These are phyloP conservation scores for Probosciger aterrimus DNA, from an alignment of 2,113 vertebrate species.

Conservation along the genomic window DNA sequence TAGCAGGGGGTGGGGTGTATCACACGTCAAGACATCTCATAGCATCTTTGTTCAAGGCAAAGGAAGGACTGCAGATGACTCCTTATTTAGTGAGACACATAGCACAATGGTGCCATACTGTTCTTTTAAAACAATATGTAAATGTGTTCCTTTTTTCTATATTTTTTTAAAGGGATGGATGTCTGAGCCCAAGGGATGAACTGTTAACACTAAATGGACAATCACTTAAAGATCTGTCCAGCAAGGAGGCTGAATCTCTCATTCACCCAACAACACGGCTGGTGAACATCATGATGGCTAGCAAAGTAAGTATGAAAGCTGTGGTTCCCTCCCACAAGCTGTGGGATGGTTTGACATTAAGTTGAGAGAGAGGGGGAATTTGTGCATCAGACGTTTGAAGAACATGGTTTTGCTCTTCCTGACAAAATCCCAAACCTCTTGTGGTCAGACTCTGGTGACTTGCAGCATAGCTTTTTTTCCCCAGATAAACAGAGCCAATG, in stretches of 20 bases:
- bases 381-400: neutral
- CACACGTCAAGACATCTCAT: neutral
- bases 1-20: neutral
- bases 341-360: neutral
- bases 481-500: slow-evolving; percentile 30
- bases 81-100: neutral
- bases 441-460: slow-evolving; percentile 7
- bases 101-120: neutral
- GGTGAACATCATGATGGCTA: slow-evolving; percentile 16
- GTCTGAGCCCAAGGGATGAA: slow-evolving; percentile 59
- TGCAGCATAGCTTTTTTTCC: slow-evolving; percentile 4
- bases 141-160: neutral
- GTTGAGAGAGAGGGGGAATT: neutral
- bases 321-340: neutral
- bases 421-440: neutral
- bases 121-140: neutral
- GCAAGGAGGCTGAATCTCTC: slow-evolving; percentile 42
- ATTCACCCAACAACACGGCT: slow-evolving; percentile 1
- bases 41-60: neutral
- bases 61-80: neutral
- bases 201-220: slow-evolving; percentile 67
- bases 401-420: neutral
- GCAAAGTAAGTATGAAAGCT: slow-evolving; percentile 44
- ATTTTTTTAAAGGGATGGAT: slow-evolving; percentile 48
- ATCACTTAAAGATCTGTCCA: slow-evolving; percentile 56